Evolutionary conservation across 1,140 invertebrate genomes (phyloP).

Genomic region (Drosophila paulistorum): DNA sequence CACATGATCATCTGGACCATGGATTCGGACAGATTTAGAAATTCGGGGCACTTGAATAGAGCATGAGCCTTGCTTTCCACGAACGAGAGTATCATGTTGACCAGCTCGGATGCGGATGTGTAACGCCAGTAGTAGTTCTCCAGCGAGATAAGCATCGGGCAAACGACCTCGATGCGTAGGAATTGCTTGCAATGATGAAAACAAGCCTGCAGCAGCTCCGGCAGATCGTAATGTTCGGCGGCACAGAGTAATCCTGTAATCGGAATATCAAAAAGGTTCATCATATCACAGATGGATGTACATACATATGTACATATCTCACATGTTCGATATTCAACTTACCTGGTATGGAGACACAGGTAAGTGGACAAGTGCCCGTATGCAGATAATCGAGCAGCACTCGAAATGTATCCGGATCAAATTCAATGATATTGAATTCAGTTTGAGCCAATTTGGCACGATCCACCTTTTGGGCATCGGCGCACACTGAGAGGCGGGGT

Average conservation of each 20-base stretch:
- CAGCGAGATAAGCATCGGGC: conserved; percentile 94
- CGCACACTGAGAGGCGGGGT: conserved; percentile 94
- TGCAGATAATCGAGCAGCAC: conserved; percentile 95
- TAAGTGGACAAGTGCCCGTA: conserved; percentile 94
- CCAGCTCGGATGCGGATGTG: conserved; percentile 95
- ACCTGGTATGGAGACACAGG: conserved; percentile 94
- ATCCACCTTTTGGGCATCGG: conserved; percentile 96
- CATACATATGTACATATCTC: too few species aligned
- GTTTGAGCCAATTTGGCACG: conserved; percentile 94
- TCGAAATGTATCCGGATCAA: conserved; percentile 96
- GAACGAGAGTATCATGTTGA: conserved; percentile 96
- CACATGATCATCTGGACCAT: conserved; percentile 98
- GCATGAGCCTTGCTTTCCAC: conserved; percentile 93
- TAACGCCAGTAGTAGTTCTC: conserved; percentile 98
- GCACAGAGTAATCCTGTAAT: conserved; percentile 91
- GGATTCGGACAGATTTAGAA: conserved; percentile 94
- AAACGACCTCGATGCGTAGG: conserved; percentile 94
- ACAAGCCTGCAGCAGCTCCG: conserved; percentile 95
- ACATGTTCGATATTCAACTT: neutral
- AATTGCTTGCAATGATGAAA: conserved; percentile 98
- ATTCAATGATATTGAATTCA: conserved; percentile 98
- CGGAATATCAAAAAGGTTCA: neutral
- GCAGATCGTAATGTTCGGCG: conserved; percentile 96
- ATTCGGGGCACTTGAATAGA: conserved; percentile 92
- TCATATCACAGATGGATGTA: too few species aligned